phyloP scores from a whole-genome alignment of 2,113 vertebrate genomes.

The Psittacula cyanocephala region DNA sequence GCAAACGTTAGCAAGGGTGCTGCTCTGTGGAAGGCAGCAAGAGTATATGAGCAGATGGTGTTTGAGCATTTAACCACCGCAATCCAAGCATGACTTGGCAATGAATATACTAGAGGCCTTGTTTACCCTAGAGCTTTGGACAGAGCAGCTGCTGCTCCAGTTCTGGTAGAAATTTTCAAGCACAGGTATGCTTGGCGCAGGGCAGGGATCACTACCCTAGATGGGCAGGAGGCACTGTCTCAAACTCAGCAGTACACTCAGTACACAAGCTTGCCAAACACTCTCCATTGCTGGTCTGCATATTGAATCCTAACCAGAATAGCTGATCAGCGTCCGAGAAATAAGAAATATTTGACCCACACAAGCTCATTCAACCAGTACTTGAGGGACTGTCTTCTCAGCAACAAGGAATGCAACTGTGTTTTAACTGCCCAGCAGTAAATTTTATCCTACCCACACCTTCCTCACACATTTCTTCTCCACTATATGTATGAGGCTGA shows the following conservation, averaged over 20 bases:
- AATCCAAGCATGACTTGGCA: constrained; percentile 61
- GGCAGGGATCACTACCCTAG: neutral
- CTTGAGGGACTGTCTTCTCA: neutral
- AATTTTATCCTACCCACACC: neutral
- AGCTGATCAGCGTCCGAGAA: neutral
- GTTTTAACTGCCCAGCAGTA: neutral
- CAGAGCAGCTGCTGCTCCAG: constrained; percentile 22
- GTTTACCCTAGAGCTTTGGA: constrained; percentile 62
- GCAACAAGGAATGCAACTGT: neutral
- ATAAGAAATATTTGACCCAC: neutral
- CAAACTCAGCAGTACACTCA: neutral
- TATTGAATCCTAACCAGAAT: neutral
- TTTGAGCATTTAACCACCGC: constrained; percentile 54
- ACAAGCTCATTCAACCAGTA: neutral
- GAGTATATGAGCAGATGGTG: constrained; percentile 62
- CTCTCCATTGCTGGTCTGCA: neutral
- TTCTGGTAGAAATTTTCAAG: constrained; percentile 12
- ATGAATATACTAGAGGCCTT: constrained; percentile 30
- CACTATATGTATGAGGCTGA: neutral
- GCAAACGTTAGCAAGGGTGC: constrained; percentile 22
- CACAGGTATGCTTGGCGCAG: neutral
- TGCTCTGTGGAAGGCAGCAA: constrained; percentile 47
- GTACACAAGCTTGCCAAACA: neutral
- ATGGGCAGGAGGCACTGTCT: neutral
- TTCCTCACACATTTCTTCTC: neutral